Conservation (phyloP, 2,888 invertebrate genomes). For the Alloscopus bannaensis region DNA sequence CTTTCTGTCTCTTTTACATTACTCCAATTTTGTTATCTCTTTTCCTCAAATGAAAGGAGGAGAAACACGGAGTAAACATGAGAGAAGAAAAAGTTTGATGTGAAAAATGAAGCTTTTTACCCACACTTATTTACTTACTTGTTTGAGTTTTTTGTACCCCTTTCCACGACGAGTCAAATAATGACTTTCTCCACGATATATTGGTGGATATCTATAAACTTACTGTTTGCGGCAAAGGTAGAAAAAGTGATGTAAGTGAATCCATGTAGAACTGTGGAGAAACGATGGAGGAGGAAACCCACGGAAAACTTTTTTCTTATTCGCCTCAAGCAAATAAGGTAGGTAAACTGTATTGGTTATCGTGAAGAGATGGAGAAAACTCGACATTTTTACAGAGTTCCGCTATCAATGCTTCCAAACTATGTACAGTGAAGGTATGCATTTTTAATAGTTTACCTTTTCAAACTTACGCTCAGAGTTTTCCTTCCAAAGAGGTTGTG, state of each 20-base stretch:
- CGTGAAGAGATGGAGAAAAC: too few species aligned
- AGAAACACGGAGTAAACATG: slow-evolving; percentile 27
- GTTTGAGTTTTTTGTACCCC: slow-evolving; percentile 34
- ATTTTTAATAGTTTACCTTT: slow-evolving; percentile 21
- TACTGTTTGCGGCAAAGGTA: too few species aligned
- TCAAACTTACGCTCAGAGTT: not conserved
- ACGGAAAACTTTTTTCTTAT: not conserved
- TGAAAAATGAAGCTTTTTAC: slow-evolving; percentile 49
- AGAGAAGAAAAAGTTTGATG: slow-evolving; percentile 26
- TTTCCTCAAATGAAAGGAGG: slow-evolving; percentile 16
- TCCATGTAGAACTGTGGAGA: not conserved
- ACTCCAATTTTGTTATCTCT: slow-evolving; percentile 28
- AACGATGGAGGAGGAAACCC: slow-evolving; percentile 12
- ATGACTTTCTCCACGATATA: not conserved
- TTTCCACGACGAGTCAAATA: slow-evolving; percentile 5
- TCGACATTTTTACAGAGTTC: too few species aligned
- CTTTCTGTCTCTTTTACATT: not conserved
- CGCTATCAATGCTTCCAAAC: too few species aligned
- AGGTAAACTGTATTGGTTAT: slow-evolving; percentile 9
- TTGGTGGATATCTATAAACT: not conserved
- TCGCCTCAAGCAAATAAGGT: slow-evolving; percentile 17
- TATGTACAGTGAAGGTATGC: slow-evolving; percentile 1
- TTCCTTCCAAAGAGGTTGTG: not conserved
- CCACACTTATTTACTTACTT: slow-evolving; percentile 47
- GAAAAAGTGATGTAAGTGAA: too few species aligned